Percentiles rank a stretch among this genome's conserved stretches.
Conservation (phyloP, 2,888 invertebrate genomes). For the Sarcophaga subvicina region DNA sequence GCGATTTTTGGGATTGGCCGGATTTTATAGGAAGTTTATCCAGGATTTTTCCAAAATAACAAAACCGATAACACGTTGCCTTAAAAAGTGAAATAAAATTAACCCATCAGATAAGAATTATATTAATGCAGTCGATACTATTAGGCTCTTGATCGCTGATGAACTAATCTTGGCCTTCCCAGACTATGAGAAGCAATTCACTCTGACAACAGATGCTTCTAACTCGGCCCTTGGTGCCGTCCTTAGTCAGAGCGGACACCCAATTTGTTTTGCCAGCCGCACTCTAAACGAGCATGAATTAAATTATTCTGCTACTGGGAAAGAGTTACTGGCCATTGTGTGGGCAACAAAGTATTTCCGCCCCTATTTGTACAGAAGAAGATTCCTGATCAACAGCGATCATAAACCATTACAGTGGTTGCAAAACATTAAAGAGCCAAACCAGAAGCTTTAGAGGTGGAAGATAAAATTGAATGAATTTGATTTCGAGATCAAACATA, state of each 20-base stretch:
- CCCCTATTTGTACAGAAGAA: slow-evolving; percentile 34
- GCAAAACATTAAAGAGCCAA: slow-evolving; percentile 25
- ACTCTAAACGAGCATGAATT: slow-evolving; percentile 8
- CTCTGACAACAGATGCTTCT: slow-evolving; percentile 39
- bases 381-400: slow-evolving; percentile 41
- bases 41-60: no score
- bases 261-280: neutral
- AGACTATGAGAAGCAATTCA: no score
- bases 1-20: no score
- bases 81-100: no score
- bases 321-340: slow-evolving; percentile 50
- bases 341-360: slow-evolving; percentile 27
- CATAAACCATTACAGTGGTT: slow-evolving; percentile 32
- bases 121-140: no score
- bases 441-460: slow-evolving; percentile 9
- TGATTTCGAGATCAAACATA: no score
- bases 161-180: no score
- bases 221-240: slow-evolving; percentile 14
- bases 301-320: slow-evolving; percentile 52
- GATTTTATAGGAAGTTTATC: no score
- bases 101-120: no score
- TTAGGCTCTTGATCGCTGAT: no score
- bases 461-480: slow-evolving; percentile 18
- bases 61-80: no score
- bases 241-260: neutral